A percentile compares a stretch with the other conserved stretches of the same genome.
Evolutionary conservation across 1,140 invertebrate genomes (phyloP).

Genomic region (Coptotermes formosanus): DNA sequence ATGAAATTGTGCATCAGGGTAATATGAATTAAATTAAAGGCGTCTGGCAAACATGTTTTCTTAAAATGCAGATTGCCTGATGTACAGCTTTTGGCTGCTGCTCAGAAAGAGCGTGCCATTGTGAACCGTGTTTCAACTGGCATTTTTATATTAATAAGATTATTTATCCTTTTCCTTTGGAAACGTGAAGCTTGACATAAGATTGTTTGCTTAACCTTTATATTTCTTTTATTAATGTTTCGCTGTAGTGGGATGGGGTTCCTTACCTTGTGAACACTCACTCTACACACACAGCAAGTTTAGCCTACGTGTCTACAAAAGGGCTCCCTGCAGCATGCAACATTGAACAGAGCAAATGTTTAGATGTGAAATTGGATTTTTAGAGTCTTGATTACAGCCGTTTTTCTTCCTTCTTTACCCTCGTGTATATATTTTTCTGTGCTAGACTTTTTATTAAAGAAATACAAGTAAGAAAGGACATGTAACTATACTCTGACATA

Average conservation of each 20-base stretch:
- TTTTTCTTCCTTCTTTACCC: neutral
- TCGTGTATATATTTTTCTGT: neutral
- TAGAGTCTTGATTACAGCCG: conserved; percentile 7
- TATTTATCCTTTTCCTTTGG: neutral
- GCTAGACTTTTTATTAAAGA: neutral
- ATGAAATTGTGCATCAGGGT: no score
- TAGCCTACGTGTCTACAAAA: neutral
- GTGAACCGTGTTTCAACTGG: neutral
- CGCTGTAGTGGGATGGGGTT: neutral
- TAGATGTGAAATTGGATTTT: conserved; percentile 1
- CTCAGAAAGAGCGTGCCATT: neutral
- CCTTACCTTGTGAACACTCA: neutral
- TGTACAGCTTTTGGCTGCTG: no score
- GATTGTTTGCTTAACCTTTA: neutral
- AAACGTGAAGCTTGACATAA: neutral
- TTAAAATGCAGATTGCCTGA: no score
- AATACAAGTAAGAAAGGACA: neutral
- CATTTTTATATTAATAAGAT: neutral
- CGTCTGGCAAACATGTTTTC: no score
- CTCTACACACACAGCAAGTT: neutral
- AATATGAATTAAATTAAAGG: no score
- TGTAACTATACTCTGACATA: neutral
- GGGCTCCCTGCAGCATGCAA: neutral
- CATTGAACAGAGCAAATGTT: conserved; percentile 19
- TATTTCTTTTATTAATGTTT: neutral